These are phyloP conservation scores for Calycopis cecrops DNA, from an alignment of 1,140 invertebrate genomes.

Conservation along the genomic window DNA sequence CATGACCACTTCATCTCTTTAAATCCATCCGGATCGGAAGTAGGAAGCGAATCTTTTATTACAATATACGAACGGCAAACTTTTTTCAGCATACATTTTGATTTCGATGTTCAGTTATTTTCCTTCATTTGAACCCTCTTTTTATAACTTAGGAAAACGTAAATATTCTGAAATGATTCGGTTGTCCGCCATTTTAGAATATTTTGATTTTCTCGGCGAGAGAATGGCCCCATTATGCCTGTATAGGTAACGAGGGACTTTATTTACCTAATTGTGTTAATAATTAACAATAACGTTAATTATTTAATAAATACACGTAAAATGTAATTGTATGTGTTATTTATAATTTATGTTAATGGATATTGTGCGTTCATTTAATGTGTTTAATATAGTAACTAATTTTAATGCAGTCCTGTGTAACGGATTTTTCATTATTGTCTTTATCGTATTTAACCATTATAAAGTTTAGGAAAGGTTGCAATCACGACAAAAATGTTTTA, in stretches of 20 bases:
- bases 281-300: neutral
- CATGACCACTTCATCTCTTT: slow-evolving; percentile 8
- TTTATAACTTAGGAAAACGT: too few species aligned
- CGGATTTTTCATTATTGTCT: neutral
- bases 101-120: neutral
- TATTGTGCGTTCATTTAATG: neutral
- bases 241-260: neutral
- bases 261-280: neutral
- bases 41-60: neutral
- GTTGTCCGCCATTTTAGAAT: too few species aligned
- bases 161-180: too few species aligned
- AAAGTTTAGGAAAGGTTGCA: slow-evolving; percentile 7
- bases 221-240: slow-evolving; percentile 28
- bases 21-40: slow-evolving; percentile 4
- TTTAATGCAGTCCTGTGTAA: slow-evolving; percentile 2
- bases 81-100: slow-evolving; percentile 3
- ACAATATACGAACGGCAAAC: slow-evolving; percentile 6
- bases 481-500: slow-evolving; percentile 2
- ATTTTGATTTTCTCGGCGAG: slow-evolving; percentile 29
- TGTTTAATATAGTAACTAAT: neutral
- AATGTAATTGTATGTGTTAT: slow-evolving; percentile 2
- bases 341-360: slow-evolving; percentile 3
- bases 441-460: neutral
- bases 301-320: neutral
- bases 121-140: neutral